These are phyloP conservation scores for Drosophila monieri DNA, from an alignment of 2,888 invertebrate genomes.

Conservation along the genomic window DNA sequence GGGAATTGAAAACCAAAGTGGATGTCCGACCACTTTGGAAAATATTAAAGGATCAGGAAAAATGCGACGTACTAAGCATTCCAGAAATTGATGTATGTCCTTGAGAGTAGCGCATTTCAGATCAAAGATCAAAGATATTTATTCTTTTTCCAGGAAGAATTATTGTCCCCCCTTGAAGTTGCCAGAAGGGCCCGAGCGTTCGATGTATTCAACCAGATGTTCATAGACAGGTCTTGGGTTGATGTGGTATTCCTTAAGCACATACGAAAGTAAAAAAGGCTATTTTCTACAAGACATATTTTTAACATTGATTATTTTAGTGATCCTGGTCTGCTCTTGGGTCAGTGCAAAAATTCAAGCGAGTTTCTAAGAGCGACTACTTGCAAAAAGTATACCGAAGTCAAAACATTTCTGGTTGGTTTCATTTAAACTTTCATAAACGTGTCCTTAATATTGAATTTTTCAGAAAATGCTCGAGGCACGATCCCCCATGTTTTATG, in stretches of 20 bases:
- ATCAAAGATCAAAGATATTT: not conserved
- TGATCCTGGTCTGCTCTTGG: slow-evolving; percentile 66
- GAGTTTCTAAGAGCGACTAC: slow-evolving; percentile 55
- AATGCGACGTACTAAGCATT: slow-evolving; percentile 79
- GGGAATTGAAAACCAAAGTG: slow-evolving; percentile 43
- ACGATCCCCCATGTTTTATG: slow-evolving; percentile 78
- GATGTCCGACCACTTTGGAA: slow-evolving; percentile 75
- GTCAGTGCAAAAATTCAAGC: slow-evolving; percentile 69
- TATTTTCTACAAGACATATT: not conserved
- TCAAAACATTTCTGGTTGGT: slow-evolving; percentile 35
- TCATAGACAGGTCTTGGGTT: slow-evolving; percentile 76
- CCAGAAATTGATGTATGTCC: slow-evolving; percentile 71
- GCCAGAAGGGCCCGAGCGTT: slow-evolving; percentile 73
- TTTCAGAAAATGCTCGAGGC: slow-evolving; percentile 81
- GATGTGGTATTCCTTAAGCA: slow-evolving; percentile 78
- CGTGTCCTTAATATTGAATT: not conserved
- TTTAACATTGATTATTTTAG: slow-evolving; percentile 14
- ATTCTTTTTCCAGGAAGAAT: slow-evolving; percentile 59
- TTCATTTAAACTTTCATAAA: not conserved
- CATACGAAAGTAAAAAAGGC: slow-evolving; percentile 48
- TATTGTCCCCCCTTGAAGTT: slow-evolving; percentile 75
- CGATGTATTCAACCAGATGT: slow-evolving; percentile 79
- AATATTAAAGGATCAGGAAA: slow-evolving; percentile 69
- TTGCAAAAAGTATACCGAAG: slow-evolving; percentile 63
- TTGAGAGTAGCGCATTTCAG: not conserved